phyloP scores from a whole-genome alignment of 2,797 vertebrate genomes.

The Pseudochirops corinnae region DNA sequence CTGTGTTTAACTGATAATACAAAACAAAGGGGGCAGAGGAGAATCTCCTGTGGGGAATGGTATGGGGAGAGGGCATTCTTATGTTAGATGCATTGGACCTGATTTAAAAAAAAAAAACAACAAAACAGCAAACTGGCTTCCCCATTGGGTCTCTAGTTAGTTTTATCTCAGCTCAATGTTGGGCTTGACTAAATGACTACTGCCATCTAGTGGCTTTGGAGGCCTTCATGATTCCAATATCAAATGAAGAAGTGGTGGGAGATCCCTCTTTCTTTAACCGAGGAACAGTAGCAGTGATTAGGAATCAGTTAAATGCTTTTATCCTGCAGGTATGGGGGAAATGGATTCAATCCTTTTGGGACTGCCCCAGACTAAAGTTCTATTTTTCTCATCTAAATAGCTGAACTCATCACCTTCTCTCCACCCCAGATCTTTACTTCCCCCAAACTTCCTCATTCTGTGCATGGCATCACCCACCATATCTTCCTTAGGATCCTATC shows the following conservation, averaged over 20 bases:
- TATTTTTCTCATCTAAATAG: constrained; percentile 31
- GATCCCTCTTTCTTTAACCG: constrained; percentile 15
- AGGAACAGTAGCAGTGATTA: neutral
- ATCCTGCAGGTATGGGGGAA: constrained; percentile 33
- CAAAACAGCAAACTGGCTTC: constrained; percentile 32
- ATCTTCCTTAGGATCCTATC: neutral
- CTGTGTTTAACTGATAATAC: constrained; percentile 63
- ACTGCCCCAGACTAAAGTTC: neutral
- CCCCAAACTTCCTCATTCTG: neutral
- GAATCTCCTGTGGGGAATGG: constrained; percentile 40
- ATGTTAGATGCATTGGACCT: constrained; percentile 68
- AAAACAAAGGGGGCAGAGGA: constrained; percentile 55
- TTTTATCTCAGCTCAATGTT: constrained; percentile 5
- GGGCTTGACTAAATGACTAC: constrained; percentile 70
- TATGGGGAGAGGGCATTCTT: constrained; percentile 51
- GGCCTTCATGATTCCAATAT: constrained; percentile 56
- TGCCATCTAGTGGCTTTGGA: constrained; percentile 80
- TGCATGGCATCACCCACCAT: neutral
- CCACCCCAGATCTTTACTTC: neutral
- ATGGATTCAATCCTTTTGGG: constrained; percentile 17
- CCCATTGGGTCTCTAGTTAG: constrained; percentile 43
- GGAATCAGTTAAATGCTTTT: neutral
- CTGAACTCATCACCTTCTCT: neutral
- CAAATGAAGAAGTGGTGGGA: neutral
- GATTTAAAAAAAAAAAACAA: constrained; percentile 17